Percentiles rank a stretch among this genome's conserved stretches.
These are phyloP conservation scores for Allophyes oxyacanthae DNA, from an alignment of 2,888 invertebrate genomes.

Conservation along the genomic window DNA sequence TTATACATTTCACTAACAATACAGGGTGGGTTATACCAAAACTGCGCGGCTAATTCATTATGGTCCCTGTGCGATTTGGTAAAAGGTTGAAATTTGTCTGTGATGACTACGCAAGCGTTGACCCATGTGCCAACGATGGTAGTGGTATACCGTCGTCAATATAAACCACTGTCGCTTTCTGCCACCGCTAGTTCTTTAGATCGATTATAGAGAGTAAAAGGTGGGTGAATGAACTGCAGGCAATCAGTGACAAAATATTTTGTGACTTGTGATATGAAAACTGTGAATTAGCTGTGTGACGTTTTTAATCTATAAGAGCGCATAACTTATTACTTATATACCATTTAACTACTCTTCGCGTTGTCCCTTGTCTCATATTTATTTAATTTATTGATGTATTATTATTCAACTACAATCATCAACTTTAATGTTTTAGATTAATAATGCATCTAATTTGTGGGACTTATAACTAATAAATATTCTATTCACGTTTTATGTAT, in stretches of 20 bases:
- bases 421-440: constrained; percentile 22
- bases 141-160: constrained; percentile 83
- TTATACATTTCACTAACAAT: constrained; percentile 65
- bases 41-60: constrained; percentile 32
- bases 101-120: constrained; percentile 56
- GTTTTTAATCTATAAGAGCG: constrained; percentile 38
- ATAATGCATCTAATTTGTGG: constrained; percentile 35
- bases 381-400: constrained; percentile 6
- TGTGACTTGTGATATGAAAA: constrained; percentile 65
- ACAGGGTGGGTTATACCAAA: constrained; percentile 53
- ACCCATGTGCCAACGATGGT: constrained; percentile 75
- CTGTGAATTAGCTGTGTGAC: constrained; percentile 41
- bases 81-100: constrained; percentile 73
- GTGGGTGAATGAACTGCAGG: constrained; percentile 80
- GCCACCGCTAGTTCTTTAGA: constrained; percentile 83
- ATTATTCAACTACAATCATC: constrained; percentile 19
- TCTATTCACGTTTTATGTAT: constrained; percentile 65
- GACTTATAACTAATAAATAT: constrained; percentile 60
- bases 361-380: not conserved
- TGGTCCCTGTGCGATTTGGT: constrained; percentile 49
- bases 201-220: constrained; percentile 83
- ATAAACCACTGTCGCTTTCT: constrained; percentile 87
- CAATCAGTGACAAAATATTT: constrained; percentile 65
- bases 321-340: not conserved
- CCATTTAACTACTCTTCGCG: constrained; percentile 1